Evolutionary conservation across 1,140 invertebrate genomes (phyloP).

Genomic region (Vollenhovia emeryi): DNA sequence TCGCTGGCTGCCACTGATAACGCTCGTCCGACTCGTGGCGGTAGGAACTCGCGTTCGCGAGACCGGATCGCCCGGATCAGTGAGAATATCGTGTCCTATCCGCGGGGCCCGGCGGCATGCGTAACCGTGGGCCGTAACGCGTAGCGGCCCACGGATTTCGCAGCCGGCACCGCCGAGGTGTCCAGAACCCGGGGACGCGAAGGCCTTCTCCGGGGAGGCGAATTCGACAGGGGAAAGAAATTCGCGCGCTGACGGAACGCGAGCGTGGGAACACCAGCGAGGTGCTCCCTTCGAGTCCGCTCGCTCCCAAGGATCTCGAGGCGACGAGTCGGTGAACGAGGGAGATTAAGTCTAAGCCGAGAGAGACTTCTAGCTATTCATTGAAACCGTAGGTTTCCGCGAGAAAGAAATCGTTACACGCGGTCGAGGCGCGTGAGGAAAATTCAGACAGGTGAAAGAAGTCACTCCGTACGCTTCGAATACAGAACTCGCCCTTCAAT

Average conservation of each 20-base stretch:
- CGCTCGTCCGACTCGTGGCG: neutral
- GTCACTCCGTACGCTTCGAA: neutral
- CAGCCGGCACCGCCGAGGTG: too few relatives aligned
- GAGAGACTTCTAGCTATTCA: neutral
- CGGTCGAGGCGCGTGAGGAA: too few relatives aligned
- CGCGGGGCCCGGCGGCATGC: conserved; percentile 12
- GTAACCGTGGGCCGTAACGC: conserved; percentile 25
- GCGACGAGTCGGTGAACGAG: neutral
- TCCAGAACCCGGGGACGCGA: neutral
- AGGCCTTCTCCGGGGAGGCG: neutral
- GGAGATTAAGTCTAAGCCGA: neutral
- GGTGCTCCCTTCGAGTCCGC: neutral
- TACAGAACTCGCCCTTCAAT: neutral
- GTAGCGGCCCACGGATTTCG: conserved; percentile 26
- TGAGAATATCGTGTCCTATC: conserved; percentile 14
- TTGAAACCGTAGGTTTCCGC: neutral
- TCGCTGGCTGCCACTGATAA: conserved; percentile 3
- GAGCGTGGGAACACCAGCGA: conserved; percentile 7
- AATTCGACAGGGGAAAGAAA: neutral
- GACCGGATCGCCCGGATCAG: neutral
- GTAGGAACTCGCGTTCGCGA: neutral
- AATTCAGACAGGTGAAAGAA: neutral
- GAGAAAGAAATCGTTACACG: neutral
- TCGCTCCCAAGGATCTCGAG: neutral
- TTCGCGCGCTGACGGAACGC: neutral